Evolutionary conservation across 2,888 invertebrate species (phyloP).

Genomic region (Morinoia aosen): DNA sequence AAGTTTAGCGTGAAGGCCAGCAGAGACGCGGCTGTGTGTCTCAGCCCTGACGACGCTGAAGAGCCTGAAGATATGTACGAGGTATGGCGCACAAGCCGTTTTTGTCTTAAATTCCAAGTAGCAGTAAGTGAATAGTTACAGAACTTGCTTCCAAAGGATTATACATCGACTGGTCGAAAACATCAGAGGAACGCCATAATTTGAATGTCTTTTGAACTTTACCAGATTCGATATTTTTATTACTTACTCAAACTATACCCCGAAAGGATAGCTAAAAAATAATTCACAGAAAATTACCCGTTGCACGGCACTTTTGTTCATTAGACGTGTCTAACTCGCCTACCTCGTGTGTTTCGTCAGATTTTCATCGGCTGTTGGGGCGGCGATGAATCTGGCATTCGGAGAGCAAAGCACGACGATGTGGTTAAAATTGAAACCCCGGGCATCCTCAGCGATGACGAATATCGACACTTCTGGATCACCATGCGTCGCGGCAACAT

Average conservation of each 20-base stretch:
- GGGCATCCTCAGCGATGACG: slow-evolving; percentile 78
- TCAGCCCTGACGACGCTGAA: slow-evolving; percentile 79
- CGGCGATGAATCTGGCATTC: slow-evolving; percentile 84
- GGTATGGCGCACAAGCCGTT: slow-evolving; percentile 27
- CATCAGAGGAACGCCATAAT: background rate
- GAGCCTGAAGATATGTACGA: slow-evolving; percentile 82
- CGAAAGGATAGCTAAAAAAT: background rate
- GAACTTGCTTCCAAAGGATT: background rate
- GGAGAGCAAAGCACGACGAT: slow-evolving; percentile 83
- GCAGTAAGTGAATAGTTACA: background rate
- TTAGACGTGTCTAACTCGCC: background rate
- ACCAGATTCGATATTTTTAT: background rate
- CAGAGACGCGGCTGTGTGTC: slow-evolving; percentile 88
- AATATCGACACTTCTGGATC: slow-evolving; percentile 87
- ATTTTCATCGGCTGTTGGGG: slow-evolving; percentile 91
- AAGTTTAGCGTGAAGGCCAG: slow-evolving; percentile 84
- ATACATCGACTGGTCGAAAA: background rate
- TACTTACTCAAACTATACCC: background rate
- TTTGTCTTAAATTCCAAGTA: background rate
- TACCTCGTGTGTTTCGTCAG: slow-evolving; percentile 73
- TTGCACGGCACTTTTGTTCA: background rate
- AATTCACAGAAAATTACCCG: background rate
- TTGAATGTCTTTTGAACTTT: background rate
- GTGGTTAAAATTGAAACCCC: slow-evolving; percentile 81
- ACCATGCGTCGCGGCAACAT: slow-evolving; percentile 61